Conservation (phyloP, 2,888 invertebrate genomes). For the Cremastinae sp. region DNA sequence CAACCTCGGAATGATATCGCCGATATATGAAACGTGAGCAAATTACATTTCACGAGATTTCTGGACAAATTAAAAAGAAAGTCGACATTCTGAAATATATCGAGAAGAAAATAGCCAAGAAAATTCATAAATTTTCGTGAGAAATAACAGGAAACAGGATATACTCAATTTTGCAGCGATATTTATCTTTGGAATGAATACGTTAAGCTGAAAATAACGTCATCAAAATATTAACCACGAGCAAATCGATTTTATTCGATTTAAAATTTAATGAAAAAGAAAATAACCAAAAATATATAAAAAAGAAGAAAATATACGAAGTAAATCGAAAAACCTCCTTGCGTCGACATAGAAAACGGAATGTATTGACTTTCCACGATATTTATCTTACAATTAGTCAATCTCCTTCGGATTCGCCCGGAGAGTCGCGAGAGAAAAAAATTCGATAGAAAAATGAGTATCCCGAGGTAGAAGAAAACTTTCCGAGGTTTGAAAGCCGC, state of each 20-base stretch:
- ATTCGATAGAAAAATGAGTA: slow-evolving; percentile 20
- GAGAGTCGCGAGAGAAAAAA: background rate
- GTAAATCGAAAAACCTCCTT: slow-evolving; percentile 7
- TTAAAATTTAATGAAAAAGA: slow-evolving; percentile 5
- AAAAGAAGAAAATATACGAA: slow-evolving; percentile 7
- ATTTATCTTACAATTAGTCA: slow-evolving; percentile 17
- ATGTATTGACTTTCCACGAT: background rate
- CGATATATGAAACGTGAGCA: slow-evolving; percentile 66
- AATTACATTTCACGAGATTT: slow-evolving; percentile 73
- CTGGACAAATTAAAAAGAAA: too few relatives aligned
- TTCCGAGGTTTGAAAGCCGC: background rate
- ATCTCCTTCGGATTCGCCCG: background rate
- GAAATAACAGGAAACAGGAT: too few relatives aligned
- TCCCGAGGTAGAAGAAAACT: background rate
- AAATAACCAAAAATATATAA: background rate
- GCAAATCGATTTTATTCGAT: slow-evolving; percentile 56
- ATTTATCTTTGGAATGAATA: too few relatives aligned
- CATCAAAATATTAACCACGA: too few relatives aligned
- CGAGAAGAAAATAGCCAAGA: too few relatives aligned
- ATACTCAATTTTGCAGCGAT: too few relatives aligned
- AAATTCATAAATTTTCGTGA: too few relatives aligned
- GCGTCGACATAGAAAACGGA: background rate
- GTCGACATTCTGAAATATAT: too few relatives aligned
- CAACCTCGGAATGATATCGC: background rate
- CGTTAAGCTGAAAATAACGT: too few relatives aligned